phyloP scores from a whole-genome alignment of 1,140 invertebrate species.

The Leguminivora glycinivorella region DNA sequence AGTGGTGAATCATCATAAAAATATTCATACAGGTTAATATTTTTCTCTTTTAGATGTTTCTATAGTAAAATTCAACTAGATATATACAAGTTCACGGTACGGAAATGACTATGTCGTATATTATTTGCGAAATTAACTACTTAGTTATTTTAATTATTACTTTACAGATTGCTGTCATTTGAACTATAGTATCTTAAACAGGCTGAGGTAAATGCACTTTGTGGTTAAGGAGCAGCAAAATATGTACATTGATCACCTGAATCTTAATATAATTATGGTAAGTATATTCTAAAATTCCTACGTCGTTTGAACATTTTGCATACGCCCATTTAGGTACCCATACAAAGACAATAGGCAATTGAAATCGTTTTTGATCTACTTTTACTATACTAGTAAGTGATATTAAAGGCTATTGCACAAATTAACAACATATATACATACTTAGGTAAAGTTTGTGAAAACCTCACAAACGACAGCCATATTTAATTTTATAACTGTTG shows the following conservation, averaged over 20 bases:
- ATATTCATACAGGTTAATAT: not conserved
- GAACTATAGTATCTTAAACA: not conserved
- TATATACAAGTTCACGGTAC: not conserved
- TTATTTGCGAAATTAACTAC: not conserved
- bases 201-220: constrained; percentile 8
- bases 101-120: not conserved
- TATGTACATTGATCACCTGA: not conserved
- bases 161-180: not conserved
- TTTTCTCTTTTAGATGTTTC: not conserved
- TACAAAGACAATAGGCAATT: not conserved
- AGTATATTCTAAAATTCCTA: not conserved
- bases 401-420: constrained; percentile 12
- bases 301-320: not conserved
- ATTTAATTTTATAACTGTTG: not conserved
- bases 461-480: not conserved
- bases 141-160: not conserved
- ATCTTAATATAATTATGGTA: not conserved
- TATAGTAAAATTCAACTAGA: not conserved
- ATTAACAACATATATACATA: constrained; percentile 4
- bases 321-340: not conserved
- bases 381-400: not conserved
- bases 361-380: not conserved
- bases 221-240: not conserved
- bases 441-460: not conserved
- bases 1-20: no score